Evolutionary conservation across 2,888 invertebrate species (phyloP), one percentile per base, ranked within the genome.

Genomic region (Athalia rosae): DNA sequence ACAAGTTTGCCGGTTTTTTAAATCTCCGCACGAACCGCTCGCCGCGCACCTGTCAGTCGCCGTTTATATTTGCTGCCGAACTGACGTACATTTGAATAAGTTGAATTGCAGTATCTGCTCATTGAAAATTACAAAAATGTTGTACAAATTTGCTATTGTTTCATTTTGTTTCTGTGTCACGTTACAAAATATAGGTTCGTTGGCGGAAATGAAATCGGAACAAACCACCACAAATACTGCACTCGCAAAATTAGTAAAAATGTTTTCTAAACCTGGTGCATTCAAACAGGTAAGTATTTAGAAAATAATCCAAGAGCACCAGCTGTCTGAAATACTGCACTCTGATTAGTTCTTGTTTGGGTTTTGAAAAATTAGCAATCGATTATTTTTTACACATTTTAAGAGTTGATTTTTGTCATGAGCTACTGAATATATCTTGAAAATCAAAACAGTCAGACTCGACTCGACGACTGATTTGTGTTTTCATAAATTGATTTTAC

Each of bases 261-360:
- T 89, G 79, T 89, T 90, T 76, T 88, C 90, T 28, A 88, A 88
- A 78, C 90, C 90, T 8, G 90, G 90, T 43, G 90, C 90, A 47
- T 90, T 90, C 78, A 89, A 87, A 78, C 87, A 86, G 85, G 90
- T 90, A 84, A 82, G 7, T 41, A n/a, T 11, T 43, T 7, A 2
- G 7, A n/a, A 63, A 63, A 43, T 13, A 43, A 8, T 43, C 4
- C 41, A 63, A 13, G 4, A 4, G 15, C 4, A 5, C 4, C 61
- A 4, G 0, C 15, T 61, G 13, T 61, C 2, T 13, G 8, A 13
- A 13, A 61, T 13, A 13, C 28, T 61, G 15, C 61, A 13, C 15
- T 7, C 13, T 3, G 4, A n/a, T 59, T 61, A 61, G 28, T 13
- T 15, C 28, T 61, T 11, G 5, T 9, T 1, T 6, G 41, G 28